phyloP scores from a whole-genome alignment of 1,140 invertebrate genomes.

The Antheraea pernyi region DNA sequence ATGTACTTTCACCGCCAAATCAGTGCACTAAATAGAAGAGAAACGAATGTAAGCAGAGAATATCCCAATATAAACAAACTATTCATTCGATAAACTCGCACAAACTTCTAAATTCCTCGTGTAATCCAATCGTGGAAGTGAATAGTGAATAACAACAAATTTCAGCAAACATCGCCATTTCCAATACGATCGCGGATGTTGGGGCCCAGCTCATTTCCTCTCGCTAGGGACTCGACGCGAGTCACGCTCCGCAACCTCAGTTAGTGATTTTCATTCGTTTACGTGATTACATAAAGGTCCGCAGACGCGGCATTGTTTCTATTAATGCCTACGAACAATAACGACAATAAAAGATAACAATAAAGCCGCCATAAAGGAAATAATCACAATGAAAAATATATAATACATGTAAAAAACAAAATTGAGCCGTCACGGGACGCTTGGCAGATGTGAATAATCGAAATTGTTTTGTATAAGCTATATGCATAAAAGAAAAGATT shows the following conservation, averaged over 20 bases:
- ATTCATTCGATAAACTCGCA: not conserved
- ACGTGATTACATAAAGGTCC: not conserved
- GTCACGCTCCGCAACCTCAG: constrained; percentile 18
- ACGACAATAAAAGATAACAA: no score
- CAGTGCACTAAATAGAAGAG: no score
- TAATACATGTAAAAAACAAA: no score
- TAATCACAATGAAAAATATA: no score
- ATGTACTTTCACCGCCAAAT: no score
- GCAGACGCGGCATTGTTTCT: constrained; percentile 1
- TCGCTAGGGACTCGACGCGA: constrained; percentile 20
- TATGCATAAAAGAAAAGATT: no score
- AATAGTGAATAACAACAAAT: not conserved
- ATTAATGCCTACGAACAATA: not conserved
- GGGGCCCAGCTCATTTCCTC: constrained; percentile 25
- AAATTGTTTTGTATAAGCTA: no score
- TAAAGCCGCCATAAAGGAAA: no score
- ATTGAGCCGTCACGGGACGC: no score
- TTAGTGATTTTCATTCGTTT: constrained; percentile 19
- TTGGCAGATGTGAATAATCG: no score
- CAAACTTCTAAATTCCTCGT: not conserved
- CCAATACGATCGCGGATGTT: constrained; percentile 12
- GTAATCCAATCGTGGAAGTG: not conserved
- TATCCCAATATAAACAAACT: not conserved
- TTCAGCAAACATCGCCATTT: constrained; percentile 2
- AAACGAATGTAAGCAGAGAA: not conserved